phyloP scores from a whole-genome alignment of 1,140 invertebrate genomes.

The Littorina saxatilis region DNA sequence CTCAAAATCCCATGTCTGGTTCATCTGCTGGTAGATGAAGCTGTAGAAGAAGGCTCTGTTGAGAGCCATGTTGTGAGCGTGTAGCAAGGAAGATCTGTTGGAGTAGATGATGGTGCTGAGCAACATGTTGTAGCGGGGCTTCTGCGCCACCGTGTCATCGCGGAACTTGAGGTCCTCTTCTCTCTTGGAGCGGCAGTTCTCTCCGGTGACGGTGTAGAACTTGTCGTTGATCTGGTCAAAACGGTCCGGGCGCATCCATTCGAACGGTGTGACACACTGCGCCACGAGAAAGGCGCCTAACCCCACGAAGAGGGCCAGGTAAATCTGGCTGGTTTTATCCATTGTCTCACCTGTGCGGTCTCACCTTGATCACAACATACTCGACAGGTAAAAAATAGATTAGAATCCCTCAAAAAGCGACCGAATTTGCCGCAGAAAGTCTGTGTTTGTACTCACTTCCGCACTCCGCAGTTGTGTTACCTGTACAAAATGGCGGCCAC shows the following conservation, averaged over 20 bases:
- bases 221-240: slow-evolving; percentile 91
- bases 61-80: slow-evolving; percentile 96
- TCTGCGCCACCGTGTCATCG: slow-evolving; percentile 89
- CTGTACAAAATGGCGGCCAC: slow-evolving; percentile 55
- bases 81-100: slow-evolving; percentile 93
- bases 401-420: neutral
- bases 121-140: slow-evolving; percentile 95
- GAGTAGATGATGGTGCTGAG: slow-evolving; percentile 90
- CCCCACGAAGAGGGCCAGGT: slow-evolving; percentile 35
- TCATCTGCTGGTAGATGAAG: slow-evolving; percentile 86
- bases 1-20: slow-evolving; percentile 77
- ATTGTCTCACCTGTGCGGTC: slow-evolving; percentile 5
- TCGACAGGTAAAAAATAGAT: neutral
- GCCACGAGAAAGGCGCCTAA: slow-evolving; percentile 35
- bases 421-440: neutral
- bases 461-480: slow-evolving; percentile 19
- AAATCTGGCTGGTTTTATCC: neutral
- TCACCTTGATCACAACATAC: neutral
- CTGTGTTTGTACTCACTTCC: slow-evolving; percentile 10
- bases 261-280: slow-evolving; percentile 49
- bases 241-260: slow-evolving; percentile 81
- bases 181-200: slow-evolving; percentile 93
- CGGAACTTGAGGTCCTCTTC: slow-evolving; percentile 86
- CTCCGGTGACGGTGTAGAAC: slow-evolving; percentile 85
- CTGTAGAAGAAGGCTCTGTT: slow-evolving; percentile 95